phyloP scores from a whole-genome alignment of 2,888 invertebrate species.

The Aphidoletes aphidimyza region DNA sequence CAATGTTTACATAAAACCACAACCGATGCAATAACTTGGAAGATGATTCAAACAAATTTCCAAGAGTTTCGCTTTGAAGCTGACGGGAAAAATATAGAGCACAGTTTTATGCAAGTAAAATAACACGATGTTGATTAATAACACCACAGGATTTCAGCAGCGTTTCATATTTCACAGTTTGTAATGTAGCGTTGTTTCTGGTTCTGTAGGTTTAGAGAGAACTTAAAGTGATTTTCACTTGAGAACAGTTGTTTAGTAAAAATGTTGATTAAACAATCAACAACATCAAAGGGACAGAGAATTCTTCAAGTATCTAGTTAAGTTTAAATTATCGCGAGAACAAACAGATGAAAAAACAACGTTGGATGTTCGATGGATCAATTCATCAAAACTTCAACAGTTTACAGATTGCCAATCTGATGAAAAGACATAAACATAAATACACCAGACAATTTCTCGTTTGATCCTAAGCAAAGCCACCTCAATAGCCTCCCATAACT shows the following conservation, averaged over 20 bases:
- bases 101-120: too few species aligned
- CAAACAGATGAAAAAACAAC: too few species aligned
- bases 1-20: background rate
- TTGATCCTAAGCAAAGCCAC: background rate
- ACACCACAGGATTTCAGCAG: background rate
- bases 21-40: background rate
- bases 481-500: background rate
- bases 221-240: background rate
- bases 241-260: background rate
- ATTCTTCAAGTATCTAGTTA: background rate
- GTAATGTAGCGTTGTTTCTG: background rate
- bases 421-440: background rate
- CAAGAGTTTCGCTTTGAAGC: background rate
- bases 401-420: background rate
- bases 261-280: constrained; percentile 35
- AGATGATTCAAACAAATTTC: background rate
- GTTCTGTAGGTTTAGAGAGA: background rate
- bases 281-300: background rate
- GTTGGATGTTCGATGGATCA: background rate
- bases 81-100: too few species aligned
- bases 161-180: background rate
- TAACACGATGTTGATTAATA: background rate
- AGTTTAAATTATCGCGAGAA: background rate
- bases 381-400: constrained; percentile 1
- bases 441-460: background rate